Evolutionary conservation across 2,113 vertebrate species (phyloP), one percentile per base, ranked within the genome.

Genomic region (Haliaeetus leucogaster): DNA sequence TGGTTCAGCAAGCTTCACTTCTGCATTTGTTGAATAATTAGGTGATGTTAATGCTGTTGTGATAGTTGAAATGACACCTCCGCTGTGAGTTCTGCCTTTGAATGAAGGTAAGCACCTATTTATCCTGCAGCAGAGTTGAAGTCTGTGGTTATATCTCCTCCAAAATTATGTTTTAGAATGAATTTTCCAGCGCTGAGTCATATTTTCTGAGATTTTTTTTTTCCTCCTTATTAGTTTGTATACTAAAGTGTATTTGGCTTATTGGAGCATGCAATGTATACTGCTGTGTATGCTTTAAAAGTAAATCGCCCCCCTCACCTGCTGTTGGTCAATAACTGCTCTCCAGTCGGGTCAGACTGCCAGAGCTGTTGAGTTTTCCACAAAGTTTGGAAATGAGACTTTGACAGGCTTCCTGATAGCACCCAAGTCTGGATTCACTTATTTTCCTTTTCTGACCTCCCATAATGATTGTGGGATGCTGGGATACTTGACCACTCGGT

Each of bases 1-100:
- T 90, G 90, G 93, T 95, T 95, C 89, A 92, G 76, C 90, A 90
- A 47, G 85, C 79, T 89, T 81, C 61, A 11, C 67, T 90, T 53
- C 52, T 78, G 59, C 32, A 1, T 88, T 90, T 68, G 34, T n/a
- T 72, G 78, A 88, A 81, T 80, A 82, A 95, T 93, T 86, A 86
- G 40, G 62, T 62, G 74, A 62, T 63, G 62, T 22, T 88, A 77
- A 42, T 90, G 50, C 63, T 77, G 11, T 65, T 67, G 52, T 80
- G 68, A 8, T 34, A 17, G 58, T 26, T 62, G 76, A 81, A 53
- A 66, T 82, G 74, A 30, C 32, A 73, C 76, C 74, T 88, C 25
- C 3, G 1, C 55, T 62, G 40, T 11, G 32, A 56, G 15, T 65
- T 89, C 71, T 89, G 59, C 65, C 63, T 91, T 50, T 61, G 66